Evolutionary conservation across 2,888 invertebrate species (phyloP).

Genomic region (Synanthedon tipuliformis): DNA sequence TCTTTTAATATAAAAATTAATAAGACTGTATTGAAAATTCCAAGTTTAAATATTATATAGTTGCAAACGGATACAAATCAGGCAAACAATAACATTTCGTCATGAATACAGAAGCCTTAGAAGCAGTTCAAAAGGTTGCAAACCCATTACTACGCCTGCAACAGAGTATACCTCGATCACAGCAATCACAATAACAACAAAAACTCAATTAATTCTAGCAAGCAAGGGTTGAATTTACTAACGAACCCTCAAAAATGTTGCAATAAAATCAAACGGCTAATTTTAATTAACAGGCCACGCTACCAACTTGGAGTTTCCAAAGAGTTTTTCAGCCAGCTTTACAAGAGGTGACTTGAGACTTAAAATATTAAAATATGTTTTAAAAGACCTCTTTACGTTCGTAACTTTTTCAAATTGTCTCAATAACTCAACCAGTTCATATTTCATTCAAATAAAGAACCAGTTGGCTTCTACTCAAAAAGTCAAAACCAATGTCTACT

Average conservation of each 20-base stretch:
- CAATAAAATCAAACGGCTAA: slow-evolving; percentile 24
- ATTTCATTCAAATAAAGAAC: no score
- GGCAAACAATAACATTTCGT: no score
- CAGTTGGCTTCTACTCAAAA: no score
- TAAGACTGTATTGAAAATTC: no score
- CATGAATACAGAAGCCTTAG: background rate
- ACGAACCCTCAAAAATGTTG: slow-evolving; percentile 28
- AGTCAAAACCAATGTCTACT: no score
- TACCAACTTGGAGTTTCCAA: slow-evolving; percentile 6
- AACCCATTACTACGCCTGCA: slow-evolving; percentile 17
- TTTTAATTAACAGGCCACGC: slow-evolving; percentile 19
- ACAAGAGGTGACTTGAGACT: background rate
- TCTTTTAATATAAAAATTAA: no score
- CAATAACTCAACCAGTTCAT: no score
- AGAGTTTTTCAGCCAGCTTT: slow-evolving; percentile 2
- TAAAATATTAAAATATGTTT: no score
- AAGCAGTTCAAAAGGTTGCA: background rate
- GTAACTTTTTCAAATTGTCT: no score
- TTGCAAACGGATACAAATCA: no score
- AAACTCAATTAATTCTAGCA: slow-evolving; percentile 37
- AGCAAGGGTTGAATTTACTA: slow-evolving; percentile 34
- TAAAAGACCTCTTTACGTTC: no score
- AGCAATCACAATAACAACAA: slow-evolving; percentile 17
- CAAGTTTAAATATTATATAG: no score
- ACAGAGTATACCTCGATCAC: slow-evolving; percentile 10